Evolutionary conservation across 1,140 invertebrate species (phyloP).

Genomic region (Drosophila santomea): DNA sequence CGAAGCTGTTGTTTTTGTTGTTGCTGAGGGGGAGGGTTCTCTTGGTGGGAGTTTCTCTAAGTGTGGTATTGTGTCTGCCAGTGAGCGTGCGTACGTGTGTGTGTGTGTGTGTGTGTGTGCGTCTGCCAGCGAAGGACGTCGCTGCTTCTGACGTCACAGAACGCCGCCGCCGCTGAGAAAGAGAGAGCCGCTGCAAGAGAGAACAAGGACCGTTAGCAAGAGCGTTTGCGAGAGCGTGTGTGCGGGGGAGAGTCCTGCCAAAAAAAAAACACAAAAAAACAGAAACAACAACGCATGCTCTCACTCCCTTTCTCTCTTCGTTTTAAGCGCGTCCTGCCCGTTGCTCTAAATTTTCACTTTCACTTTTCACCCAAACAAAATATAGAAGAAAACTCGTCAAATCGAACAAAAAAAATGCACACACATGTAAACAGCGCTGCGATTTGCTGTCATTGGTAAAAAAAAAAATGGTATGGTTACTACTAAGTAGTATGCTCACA

Average conservation of each 20-base stretch:
- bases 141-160: constrained; percentile 72
- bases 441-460: constrained; percentile 25
- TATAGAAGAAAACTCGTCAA: constrained; percentile 41
- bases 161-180: constrained; percentile 38
- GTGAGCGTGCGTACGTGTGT: constrained; percentile 33
- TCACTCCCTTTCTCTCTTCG: constrained; percentile 23
- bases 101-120: constrained; percentile 27
- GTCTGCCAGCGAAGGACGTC: constrained; percentile 47
- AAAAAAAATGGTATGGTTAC: background rate
- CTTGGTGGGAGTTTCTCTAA: constrained; percentile 57
- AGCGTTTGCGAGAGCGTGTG: constrained; percentile 5
- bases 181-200: constrained; percentile 45
- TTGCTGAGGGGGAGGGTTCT: constrained; percentile 4
- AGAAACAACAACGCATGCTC: constrained; percentile 47
- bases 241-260: constrained; percentile 62
- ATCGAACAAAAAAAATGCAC: constrained; percentile 25
- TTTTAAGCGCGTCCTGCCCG: constrained; percentile 42
- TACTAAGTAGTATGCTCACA: background rate
- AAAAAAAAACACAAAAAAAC: constrained; percentile 8
- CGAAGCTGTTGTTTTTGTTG: too few species aligned
- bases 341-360: constrained; percentile 79
- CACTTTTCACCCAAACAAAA: constrained; percentile 81
- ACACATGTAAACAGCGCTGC: constrained; percentile 26
- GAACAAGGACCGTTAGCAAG: constrained; percentile 17
- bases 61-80: constrained; percentile 44